Base-by-base conservation (phyloP, 2,888 invertebrate genomes). In the Clitarchus hookeri region DNA sequence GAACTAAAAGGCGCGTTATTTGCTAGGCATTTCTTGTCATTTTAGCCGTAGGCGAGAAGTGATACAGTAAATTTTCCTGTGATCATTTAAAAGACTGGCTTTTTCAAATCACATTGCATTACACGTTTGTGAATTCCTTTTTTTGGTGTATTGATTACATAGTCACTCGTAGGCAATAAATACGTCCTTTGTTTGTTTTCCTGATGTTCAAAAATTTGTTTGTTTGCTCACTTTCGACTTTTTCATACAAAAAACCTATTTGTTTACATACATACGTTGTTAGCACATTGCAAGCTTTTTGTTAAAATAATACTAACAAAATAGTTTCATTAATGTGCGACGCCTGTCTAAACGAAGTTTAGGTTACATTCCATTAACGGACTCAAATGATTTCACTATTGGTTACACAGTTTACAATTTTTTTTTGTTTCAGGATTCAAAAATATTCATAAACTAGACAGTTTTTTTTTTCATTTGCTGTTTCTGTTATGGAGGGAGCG, bases 11-110 rank as follows among this genome's bases (percentile, higher is more conserved):
- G 65, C 65, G n/a, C 65, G 65, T 65, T 1, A 65, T 65, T 11
- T 65, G 65, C 65, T 65, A n/a, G 65, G n/a, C 65, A 65, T 65
- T 65, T 23, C 65, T 65, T 65, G 19, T 19, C 11, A 65, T 16
- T n/a, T 16, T 44, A 82, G 36, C 82, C 19, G 6, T 13, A 36
- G 27, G 82, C 82, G 19, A 82, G 44, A 82, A 44, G 44, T 82
- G 82, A 44, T 27, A 44, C 82, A 82, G 79, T 79, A 82, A 82
- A 44, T 23, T 44, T 27, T 86, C 86, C 86, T 86, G 86, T 86
- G 86, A 86, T 86, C 44, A 48, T 44, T 80, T 84, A 86, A 80
- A 86, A 86, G 86, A 86, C 86, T 86, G 86, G 80, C 36, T 84
- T 82, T 36, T 44, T 82, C 23, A 82, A 27, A 65, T 65, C 65